Percentiles rank a stretch among this genome's conserved stretches.
phyloP scores from a whole-genome alignment of 2,113 vertebrate species.

The Amia ocellicauda region DNA sequence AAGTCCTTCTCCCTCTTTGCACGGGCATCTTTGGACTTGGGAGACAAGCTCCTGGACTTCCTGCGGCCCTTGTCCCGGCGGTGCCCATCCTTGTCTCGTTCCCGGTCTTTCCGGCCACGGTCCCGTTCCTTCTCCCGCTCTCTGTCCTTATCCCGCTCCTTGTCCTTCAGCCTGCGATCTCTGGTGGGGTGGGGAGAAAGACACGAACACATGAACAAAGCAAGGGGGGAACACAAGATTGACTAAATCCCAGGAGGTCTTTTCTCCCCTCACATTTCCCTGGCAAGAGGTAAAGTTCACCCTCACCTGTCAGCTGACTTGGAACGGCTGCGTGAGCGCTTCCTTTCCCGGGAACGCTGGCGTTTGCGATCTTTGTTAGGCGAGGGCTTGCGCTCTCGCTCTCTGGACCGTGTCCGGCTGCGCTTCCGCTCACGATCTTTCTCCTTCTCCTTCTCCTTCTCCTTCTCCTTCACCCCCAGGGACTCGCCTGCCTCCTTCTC shows the following conservation, averaged over 20 bases:
- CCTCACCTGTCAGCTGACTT: conserved; percentile 83
- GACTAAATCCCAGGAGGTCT: too few relatives aligned
- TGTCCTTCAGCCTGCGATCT: conserved; percentile 85
- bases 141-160: conserved; percentile 73
- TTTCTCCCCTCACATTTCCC: too few relatives aligned
- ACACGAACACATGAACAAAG: neutral
- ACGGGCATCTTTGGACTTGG: conserved; percentile 79
- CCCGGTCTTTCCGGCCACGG: conserved; percentile 77
- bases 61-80: conserved; percentile 80
- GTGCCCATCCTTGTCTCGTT: conserved; percentile 80
- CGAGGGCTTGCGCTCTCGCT: conserved; percentile 79
- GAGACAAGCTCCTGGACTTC: conserved; percentile 83
- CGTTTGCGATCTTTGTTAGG: conserved; percentile 81
- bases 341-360: conserved; percentile 83
- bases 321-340: conserved; percentile 75
- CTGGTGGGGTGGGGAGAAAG: conserved; percentile 43
- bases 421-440: too few relatives aligned
- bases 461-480: conserved; percentile 75
- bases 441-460: conserved; percentile 81
- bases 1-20: conserved; percentile 80
- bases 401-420: conserved; percentile 77
- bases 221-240: neutral
- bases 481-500: too few relatives aligned
- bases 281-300: neutral
- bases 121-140: conserved; percentile 72